Evolutionary conservation across 1,140 invertebrate species (phyloP), one percentile per base, ranked within the genome.

Genomic region (Physella acuta): DNA sequence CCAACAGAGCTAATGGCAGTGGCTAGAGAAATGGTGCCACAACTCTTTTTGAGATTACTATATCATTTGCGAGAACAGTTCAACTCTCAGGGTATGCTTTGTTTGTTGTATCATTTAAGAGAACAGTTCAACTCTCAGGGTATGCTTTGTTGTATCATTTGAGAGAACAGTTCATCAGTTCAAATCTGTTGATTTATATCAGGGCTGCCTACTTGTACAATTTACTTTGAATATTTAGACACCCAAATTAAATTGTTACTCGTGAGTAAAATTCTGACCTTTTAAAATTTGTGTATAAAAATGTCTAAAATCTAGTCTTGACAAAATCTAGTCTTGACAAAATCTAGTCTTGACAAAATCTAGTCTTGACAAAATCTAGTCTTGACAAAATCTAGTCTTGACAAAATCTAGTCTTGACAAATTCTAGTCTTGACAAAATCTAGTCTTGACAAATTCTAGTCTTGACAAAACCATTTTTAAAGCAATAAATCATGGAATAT

Each of bases 21-120:
- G 17, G 93, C 95, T 2, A 92, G 95, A 79, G 91, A 91, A 28
- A 93, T 97, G 88, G 94, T 98, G 92, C 95, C 96, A 28, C 87
- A 93, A 72, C 89, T 98, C 68, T 91, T 98, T 73, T 88, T 96
- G 36, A 87, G 95, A 58, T 87, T 98, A 39, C 88, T 98, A 70
- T 93, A 94, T 81, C 91, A 97, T 86, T 90, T 98, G 72, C 87
- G 96, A 73, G 92, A 81, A 55, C 63, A 71, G 24, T 68, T 68
- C 60, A 30, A 44, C 11, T 26, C 34, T 36, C 64, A 67, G 16
- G n/a, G 64, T 67, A 67, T 30, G 31, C 33, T 33, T 3, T 33
- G 26, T 17, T n/a, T n/a, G n/a, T 88, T 98, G 70, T 93, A 94
- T 81, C 91, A 97, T 86, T 90, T 98, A 72, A 87, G 96, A 73